Evolutionary conservation across 1,140 invertebrate species (phyloP).

Genomic region (Daktulosphaira vitifoliae): DNA sequence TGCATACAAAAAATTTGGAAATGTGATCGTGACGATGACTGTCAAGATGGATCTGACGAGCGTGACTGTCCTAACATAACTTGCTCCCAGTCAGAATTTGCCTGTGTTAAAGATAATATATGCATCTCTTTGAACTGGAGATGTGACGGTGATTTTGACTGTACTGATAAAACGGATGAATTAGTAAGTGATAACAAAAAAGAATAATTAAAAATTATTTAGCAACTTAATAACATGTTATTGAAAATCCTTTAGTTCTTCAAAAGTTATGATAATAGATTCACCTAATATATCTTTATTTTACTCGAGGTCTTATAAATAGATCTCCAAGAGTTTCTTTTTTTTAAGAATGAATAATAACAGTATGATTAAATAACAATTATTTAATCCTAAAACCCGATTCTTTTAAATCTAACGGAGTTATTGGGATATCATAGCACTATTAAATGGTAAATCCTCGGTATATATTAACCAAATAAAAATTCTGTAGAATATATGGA

Average conservation of each 20-base stretch:
- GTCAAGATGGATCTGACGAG: slow-evolving; percentile 73
- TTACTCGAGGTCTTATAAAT: too few species aligned
- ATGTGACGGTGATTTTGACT: slow-evolving; percentile 81
- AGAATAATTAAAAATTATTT: not conserved
- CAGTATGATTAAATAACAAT: too few species aligned
- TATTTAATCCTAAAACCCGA: too few species aligned
- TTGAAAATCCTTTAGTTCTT: too few species aligned
- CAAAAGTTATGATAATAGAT: too few species aligned
- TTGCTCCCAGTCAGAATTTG: slow-evolving; percentile 55
- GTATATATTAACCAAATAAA: too few species aligned
- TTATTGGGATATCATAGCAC: too few species aligned
- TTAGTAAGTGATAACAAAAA: slow-evolving; percentile 47
- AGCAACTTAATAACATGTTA: slow-evolving; percentile 20
- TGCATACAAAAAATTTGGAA: slow-evolving; percentile 80
- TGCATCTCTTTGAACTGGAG: slow-evolving; percentile 66
- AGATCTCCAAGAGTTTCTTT: too few species aligned
- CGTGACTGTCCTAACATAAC: slow-evolving; percentile 59
- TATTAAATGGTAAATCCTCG: too few species aligned
- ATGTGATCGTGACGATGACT: slow-evolving; percentile 82
- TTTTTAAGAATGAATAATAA: slow-evolving; percentile 41
- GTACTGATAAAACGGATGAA: slow-evolving; percentile 71
- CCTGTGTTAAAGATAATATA: slow-evolving; percentile 56
- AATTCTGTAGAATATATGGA: too few species aligned
- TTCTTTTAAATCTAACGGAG: too few species aligned
- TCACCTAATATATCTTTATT: too few species aligned